These are phyloP conservation scores for Microplitis demolitor DNA, from an alignment of 1,140 invertebrate genomes.

Conservation along the genomic window DNA sequence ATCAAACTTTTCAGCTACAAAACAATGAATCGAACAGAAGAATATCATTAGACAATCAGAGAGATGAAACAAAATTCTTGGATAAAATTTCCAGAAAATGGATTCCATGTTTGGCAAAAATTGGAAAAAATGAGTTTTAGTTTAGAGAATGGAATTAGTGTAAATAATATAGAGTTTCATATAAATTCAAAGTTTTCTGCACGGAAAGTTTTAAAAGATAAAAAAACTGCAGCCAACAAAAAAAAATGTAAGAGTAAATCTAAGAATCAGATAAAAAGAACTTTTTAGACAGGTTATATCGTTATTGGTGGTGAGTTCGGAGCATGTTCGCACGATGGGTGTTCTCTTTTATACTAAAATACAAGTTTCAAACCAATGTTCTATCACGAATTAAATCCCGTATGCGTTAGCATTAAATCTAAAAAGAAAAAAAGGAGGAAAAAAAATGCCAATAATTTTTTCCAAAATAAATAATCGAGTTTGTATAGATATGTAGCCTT, in stretches of 20 bases:
- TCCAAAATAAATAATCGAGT: background rate
- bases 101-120: too few species aligned
- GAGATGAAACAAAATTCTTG: too few species aligned
- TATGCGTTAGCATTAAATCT: conserved; percentile 18
- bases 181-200: too few species aligned
- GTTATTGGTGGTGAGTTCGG: conserved; percentile 26
- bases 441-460: conserved; percentile 25
- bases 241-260: background rate
- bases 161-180: too few species aligned
- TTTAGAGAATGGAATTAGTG: too few species aligned
- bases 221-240: background rate
- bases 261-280: conserved; percentile 15
- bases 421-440: conserved; percentile 5
- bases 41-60: too few species aligned
- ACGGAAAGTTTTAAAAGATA: too few species aligned
- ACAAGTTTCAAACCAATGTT: conserved; percentile 47
- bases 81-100: too few species aligned
- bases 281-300: conserved; percentile 14
- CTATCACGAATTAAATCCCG: conserved; percentile 49
- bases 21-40: too few species aligned
- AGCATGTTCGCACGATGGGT: conserved; percentile 45
- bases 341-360: conserved; percentile 29
- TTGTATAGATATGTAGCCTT: conserved; percentile 1
- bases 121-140: too few species aligned
- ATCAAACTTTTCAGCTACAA: too few species aligned